phyloP scores from a whole-genome alignment of 2,888 invertebrate genomes.

The Papilio elwesi region DNA sequence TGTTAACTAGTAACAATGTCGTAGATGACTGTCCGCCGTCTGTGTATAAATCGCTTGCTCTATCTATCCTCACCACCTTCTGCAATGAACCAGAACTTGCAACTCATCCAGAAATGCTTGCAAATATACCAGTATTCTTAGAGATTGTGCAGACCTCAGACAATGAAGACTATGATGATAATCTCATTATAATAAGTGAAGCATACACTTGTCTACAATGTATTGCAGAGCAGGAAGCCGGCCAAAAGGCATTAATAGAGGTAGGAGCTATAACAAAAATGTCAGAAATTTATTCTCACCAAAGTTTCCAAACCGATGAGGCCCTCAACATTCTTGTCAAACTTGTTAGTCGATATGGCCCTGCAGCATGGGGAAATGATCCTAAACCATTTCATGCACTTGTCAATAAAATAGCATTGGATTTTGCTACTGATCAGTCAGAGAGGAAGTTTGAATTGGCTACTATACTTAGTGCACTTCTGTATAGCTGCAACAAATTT shows the following conservation, averaged over 20 bases:
- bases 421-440: slow-evolving; percentile 94
- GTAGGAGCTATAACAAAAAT: slow-evolving; percentile 91
- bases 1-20: slow-evolving; percentile 89
- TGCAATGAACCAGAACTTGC: slow-evolving; percentile 92
- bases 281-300: slow-evolving; percentile 93
- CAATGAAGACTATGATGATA: slow-evolving; percentile 93
- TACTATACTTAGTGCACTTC: slow-evolving; percentile 88
- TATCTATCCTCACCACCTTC: slow-evolving; percentile 94
- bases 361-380: slow-evolving; percentile 90
- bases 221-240: slow-evolving; percentile 90
- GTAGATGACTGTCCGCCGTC: slow-evolving; percentile 95
- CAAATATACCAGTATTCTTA: slow-evolving; percentile 91
- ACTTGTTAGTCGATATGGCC: slow-evolving; percentile 89
- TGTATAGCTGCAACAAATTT: slow-evolving; percentile 89
- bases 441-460: slow-evolving; percentile 96
- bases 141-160: slow-evolving; percentile 93
- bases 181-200: slow-evolving; percentile 93
- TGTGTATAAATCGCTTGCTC: slow-evolving; percentile 95
- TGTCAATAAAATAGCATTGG: slow-evolving; percentile 91
- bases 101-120: slow-evolving; percentile 92
- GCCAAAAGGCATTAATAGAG: slow-evolving; percentile 91
- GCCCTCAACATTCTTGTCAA: slow-evolving; percentile 92
- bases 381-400: slow-evolving; percentile 92
- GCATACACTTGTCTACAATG: slow-evolving; percentile 92
- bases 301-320: slow-evolving; percentile 95